These are phyloP conservation scores for Apogon hyalosoma DNA, from an alignment of 2,797 vertebrate genomes.

Conservation along the genomic window DNA sequence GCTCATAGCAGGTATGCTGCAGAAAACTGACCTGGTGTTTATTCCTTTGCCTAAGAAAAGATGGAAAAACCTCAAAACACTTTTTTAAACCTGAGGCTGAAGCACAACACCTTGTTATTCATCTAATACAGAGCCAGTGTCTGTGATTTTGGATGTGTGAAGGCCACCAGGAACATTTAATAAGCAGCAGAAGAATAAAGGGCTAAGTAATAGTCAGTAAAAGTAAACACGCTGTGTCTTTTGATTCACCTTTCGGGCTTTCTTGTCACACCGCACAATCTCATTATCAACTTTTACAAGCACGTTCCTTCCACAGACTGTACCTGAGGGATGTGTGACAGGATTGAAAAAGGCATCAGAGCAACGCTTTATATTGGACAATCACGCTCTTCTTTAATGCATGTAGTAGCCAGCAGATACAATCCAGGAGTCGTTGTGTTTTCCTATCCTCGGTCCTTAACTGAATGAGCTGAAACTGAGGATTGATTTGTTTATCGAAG, in stretches of 20 bases:
- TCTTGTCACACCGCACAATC: constrained; percentile 3
- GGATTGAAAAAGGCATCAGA: constrained; percentile 45
- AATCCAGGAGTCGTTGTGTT: constrained; percentile 31
- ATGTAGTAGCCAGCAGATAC: constrained; percentile 18
- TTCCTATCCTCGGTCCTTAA: constrained; percentile 21
- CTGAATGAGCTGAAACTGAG: not conserved
- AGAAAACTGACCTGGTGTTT: constrained; percentile 28
- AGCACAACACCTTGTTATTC: constrained; percentile 7
- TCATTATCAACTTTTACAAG: constrained; percentile 48
- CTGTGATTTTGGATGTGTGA: constrained; percentile 28
- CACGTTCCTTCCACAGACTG: constrained; percentile 25
- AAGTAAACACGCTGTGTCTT: constrained; percentile 21
- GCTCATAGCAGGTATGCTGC: constrained; percentile 6
- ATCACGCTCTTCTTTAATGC: constrained; percentile 30
- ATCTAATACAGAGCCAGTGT: not conserved
- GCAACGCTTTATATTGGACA: constrained; percentile 34
- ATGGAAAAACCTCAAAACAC: constrained; percentile 9
- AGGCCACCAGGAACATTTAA: not conserved
- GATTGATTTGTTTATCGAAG: constrained; percentile 20
- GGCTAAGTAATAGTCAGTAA: constrained; percentile 14
- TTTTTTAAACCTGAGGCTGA: constrained; percentile 17
- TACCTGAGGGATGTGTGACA: constrained; percentile 35
- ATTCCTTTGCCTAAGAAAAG: not conserved
- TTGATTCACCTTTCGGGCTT: constrained; percentile 22
- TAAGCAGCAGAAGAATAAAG: no score